These are phyloP conservation scores for Candidula unifasciata DNA, from an alignment of 2,888 invertebrate species.

Conservation along the genomic window DNA sequence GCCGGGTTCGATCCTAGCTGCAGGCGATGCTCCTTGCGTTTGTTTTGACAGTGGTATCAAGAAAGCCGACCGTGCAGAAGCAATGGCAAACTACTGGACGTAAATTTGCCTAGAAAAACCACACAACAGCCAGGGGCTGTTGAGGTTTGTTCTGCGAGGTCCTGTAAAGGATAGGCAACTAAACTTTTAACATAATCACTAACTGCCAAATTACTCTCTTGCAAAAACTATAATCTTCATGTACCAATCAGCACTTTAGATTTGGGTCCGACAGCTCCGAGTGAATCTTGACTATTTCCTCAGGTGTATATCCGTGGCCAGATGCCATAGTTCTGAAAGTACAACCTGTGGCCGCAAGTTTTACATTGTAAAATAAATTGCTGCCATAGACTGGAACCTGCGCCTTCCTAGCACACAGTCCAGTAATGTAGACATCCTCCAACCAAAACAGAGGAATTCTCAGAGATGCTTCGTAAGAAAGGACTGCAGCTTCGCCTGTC, in stretches of 20 bases:
- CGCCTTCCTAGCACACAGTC: conserved; percentile 88
- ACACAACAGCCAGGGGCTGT: too few species aligned
- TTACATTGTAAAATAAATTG: conserved; percentile 59
- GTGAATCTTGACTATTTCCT: conserved; percentile 59
- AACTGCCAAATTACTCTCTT: too few species aligned
- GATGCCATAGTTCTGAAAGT: conserved; percentile 57
- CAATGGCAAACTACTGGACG: too few species aligned
- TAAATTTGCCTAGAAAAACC: too few species aligned
- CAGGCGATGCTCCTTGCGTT: too few species aligned
- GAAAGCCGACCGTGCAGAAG: too few species aligned
- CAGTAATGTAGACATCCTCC: conserved; percentile 94
- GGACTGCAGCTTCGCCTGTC: conserved; percentile 85
- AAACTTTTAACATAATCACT: too few species aligned
- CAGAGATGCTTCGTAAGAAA: conserved; percentile 85
- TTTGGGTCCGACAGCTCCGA: conserved; percentile 49
- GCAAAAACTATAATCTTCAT: too few species aligned
- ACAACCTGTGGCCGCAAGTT: conserved; percentile 60
- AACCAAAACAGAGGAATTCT: conserved; percentile 87
- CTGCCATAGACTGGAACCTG: conserved; percentile 79
- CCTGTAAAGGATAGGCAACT: too few species aligned
- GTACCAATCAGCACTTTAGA: conserved; percentile 14
- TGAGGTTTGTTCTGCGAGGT: too few species aligned
- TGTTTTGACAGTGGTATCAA: too few species aligned
- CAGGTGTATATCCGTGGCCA: conserved; percentile 61
- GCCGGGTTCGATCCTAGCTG: too few species aligned